These are phyloP conservation scores for Xylocopa sonorina DNA, from an alignment of 1,140 invertebrate genomes.

Conservation along the genomic window DNA sequence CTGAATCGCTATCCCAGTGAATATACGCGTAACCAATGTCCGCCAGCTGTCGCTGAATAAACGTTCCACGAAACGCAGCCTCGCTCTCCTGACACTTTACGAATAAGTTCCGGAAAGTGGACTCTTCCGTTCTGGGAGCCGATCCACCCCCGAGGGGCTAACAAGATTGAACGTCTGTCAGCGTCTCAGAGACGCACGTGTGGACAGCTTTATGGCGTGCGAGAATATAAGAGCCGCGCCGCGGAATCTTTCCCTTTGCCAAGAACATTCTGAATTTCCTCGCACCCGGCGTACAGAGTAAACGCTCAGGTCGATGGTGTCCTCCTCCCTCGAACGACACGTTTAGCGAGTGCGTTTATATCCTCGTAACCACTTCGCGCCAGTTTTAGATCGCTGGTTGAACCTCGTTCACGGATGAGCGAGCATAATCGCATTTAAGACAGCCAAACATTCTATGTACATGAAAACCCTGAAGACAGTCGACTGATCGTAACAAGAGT, in stretches of 20 bases:
- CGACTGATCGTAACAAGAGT: too few relatives aligned
- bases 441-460: too few relatives aligned
- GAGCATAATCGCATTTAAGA: too few relatives aligned
- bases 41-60: constrained; percentile 37
- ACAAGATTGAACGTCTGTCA: constrained; percentile 41
- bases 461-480: too few relatives aligned
- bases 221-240: constrained; percentile 73
- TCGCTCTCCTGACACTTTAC: constrained; percentile 33
- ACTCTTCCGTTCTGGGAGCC: constrained; percentile 31
- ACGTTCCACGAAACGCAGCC: constrained; percentile 32
- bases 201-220: constrained; percentile 76
- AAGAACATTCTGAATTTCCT: neutral
- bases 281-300: too few relatives aligned
- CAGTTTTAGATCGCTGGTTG: too few relatives aligned
- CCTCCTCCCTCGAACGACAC: neutral
- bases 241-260: neutral
- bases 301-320: too few relatives aligned
- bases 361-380: too few relatives aligned
- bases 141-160: neutral
- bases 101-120: constrained; percentile 48
- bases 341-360: neutral
- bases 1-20: neutral
- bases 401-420: too few relatives aligned
- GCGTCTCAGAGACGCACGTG: constrained; percentile 61
- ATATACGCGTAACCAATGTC: neutral